phyloP scores from a whole-genome alignment of 2,113 vertebrate genomes.

The Ceyx margarethae region DNA sequence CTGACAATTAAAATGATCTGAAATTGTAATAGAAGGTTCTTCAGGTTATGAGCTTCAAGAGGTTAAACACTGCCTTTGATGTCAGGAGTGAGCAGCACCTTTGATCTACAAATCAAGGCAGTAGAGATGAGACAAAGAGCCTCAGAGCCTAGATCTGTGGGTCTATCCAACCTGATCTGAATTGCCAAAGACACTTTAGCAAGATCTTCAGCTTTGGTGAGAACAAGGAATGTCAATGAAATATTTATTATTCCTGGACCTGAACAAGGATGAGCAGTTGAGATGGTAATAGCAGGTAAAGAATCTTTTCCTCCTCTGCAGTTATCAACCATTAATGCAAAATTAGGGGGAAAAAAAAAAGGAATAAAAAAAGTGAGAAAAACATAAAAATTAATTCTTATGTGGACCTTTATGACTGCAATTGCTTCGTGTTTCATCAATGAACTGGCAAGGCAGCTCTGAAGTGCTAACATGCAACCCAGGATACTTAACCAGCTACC shows the following conservation, averaged over 20 bases:
- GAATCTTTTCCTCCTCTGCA: not conserved
- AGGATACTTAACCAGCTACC: not conserved
- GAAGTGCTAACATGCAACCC: not conserved
- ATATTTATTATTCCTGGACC: not conserved
- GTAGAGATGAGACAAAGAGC: not conserved
- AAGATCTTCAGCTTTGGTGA: not conserved
- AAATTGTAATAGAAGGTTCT: conserved; percentile 49
- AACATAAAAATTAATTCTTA: not conserved
- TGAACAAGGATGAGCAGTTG: not conserved
- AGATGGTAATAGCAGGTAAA: not conserved
- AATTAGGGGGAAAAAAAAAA: not conserved
- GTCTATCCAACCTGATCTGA: not conserved
- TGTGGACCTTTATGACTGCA: not conserved
- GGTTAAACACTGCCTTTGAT: conserved; percentile 68
- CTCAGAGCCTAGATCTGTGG: not conserved
- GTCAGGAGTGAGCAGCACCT: conserved; percentile 28
- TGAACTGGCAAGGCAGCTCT: not conserved
- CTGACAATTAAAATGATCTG: conserved; percentile 45
- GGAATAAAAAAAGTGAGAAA: not conserved
- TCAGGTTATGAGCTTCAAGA: conserved; percentile 43
- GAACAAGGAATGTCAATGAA: not conserved
- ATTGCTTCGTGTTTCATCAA: not conserved
- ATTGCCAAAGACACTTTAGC: conserved; percentile 23
- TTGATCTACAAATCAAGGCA: conserved; percentile 69
- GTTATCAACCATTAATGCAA: not conserved